These are phyloP conservation scores for Bombus confusus DNA, from an alignment of 1,140 invertebrate species.

Conservation along the genomic window DNA sequence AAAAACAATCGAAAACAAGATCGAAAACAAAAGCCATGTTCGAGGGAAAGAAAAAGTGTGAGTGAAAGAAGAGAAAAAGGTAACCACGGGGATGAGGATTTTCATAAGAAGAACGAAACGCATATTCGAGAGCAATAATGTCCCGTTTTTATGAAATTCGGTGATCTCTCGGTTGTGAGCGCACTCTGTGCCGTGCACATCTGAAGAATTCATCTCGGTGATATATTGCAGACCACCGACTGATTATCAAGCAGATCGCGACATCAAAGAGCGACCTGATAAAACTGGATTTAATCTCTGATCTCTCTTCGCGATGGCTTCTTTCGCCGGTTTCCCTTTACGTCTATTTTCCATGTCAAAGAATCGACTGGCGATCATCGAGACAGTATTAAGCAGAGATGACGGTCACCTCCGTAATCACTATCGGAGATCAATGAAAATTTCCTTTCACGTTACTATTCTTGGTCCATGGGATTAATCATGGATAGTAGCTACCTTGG, in stretches of 20 bases:
- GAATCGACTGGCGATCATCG: conserved; percentile 39
- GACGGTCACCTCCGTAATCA: conserved; percentile 16
- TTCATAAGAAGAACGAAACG: conserved; percentile 47
- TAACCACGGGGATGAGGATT: background rate
- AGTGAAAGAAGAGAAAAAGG: background rate
- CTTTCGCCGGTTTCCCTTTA: conserved; percentile 27
- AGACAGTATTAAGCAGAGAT: conserved; percentile 20
- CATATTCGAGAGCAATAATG: conserved; percentile 53
- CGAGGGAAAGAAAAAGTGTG: background rate
- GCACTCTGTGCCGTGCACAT: conserved; percentile 12
- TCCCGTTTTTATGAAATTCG: conserved; percentile 55
- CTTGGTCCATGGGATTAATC: background rate
- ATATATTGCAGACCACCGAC: conserved; percentile 37
- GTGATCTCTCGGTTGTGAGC: background rate
- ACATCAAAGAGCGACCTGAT: conserved; percentile 52
- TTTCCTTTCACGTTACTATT: conserved; percentile 6
- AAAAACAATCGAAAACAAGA: too few relatives aligned
- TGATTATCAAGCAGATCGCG: conserved; percentile 53
- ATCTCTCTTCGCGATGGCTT: conserved; percentile 31
- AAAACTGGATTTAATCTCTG: conserved; percentile 54
- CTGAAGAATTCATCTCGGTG: conserved; percentile 53
- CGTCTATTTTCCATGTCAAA: conserved; percentile 45
- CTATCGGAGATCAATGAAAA: conserved; percentile 24
- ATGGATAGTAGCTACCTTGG: background rate
- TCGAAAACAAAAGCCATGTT: too few relatives aligned